Conservation (phyloP, 2,888 invertebrate genomes). For the Netelia inedita region DNA sequence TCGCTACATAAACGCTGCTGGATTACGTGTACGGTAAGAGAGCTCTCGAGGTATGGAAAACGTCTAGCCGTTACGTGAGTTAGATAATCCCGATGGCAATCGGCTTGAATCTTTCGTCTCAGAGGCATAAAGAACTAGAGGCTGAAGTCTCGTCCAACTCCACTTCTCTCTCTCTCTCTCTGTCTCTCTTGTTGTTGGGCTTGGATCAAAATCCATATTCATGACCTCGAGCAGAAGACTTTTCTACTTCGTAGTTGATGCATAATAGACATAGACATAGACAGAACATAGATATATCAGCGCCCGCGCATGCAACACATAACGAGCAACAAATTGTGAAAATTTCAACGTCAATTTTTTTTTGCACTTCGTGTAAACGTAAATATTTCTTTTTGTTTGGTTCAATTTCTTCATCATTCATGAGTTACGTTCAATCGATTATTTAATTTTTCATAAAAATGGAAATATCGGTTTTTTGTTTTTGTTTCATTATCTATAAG, state of each 20-base stretch:
- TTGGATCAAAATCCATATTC: conserved; percentile 69
- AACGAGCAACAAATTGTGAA: conserved; percentile 31
- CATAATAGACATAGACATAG: conserved; percentile 42
- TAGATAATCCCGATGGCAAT: conserved; percentile 62
- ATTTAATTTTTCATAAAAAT: no score
- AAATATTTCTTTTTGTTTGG: neutral
- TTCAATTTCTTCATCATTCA: neutral
- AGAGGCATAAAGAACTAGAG: conserved; percentile 15
- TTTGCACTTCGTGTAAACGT: neutral
- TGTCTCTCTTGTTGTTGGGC: conserved; percentile 1
- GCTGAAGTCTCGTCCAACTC: conserved; percentile 29
- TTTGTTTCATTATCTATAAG: no score
- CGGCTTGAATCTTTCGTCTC: conserved; percentile 51
- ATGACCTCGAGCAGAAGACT: conserved; percentile 56
- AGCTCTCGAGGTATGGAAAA: conserved; percentile 48
- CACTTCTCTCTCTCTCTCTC: conserved; percentile 31
- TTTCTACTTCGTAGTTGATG: conserved; percentile 40
- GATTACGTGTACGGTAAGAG: conserved; percentile 36
- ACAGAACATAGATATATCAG: neutral
- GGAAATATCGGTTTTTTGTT: no score
- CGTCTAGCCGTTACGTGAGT: conserved; percentile 52
- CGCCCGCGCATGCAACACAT: conserved; percentile 18
- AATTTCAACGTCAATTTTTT: conserved; percentile 23
- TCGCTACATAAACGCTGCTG: conserved; percentile 26
- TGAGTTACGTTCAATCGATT: no score